Evolutionary conservation across 2,888 invertebrate species (phyloP), one percentile per base, ranked within the genome.

Genomic region (Hymenopus coronatus): DNA sequence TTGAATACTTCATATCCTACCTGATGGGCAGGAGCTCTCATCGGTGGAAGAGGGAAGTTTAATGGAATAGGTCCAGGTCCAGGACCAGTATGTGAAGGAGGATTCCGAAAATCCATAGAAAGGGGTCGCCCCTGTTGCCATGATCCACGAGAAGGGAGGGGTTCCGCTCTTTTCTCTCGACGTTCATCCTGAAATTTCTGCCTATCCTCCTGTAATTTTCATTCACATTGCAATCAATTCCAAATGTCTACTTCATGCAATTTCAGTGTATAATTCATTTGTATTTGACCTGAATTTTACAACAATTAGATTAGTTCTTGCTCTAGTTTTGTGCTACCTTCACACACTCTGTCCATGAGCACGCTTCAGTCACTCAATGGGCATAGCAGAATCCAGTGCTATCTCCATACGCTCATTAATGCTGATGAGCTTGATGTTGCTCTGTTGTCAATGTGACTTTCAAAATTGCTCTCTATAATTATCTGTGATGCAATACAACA

Each of bases 11-110:
- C 54, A 70, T 70, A 70, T 70, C 85, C 85, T 70, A 90, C 90
- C 89, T 89, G 89, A 82, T 88, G 89, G 25, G 90, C 85, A 40
- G 87, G 86, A 54, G 89, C 89, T 83, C 90, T 87, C 89, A 90
- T 87, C 27, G 88, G 82, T 28, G 88, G 88, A 81, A 89, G 83
- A 83, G 89, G 90, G 87, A 88, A 90, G 81, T 87, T 85, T 84
- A 90, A 83, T 83, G 90, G 84, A n/a, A 85, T 28, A n/a, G 88
- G 88, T 28, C 88, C 89, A 40, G 84, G 84, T 85, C 30, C 85
- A 40, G 28, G 85, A 46, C 82, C 89, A 83, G 89, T 90, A 82
- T 90, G 87, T 85, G 90, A 87, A 70, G 89, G 84, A 88, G 90
- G 88, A 46, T 88, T 87, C 89, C 89, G 88, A 88, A 88, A 89